These are phyloP conservation scores for Blastomussa wellsi DNA, from an alignment of 92 coral and sea anemone genomes.

Conservation along the genomic window DNA sequence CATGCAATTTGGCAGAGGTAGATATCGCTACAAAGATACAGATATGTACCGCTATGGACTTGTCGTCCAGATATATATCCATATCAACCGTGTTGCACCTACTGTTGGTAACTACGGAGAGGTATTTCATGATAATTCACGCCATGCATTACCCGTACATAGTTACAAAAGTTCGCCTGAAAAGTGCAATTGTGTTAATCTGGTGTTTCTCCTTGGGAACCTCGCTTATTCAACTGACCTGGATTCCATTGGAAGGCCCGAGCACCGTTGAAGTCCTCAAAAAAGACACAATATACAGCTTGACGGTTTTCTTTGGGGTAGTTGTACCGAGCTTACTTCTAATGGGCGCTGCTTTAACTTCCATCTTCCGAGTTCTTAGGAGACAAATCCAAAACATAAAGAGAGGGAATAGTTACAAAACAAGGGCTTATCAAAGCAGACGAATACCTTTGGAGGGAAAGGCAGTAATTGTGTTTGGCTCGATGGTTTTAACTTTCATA, in stretches of 20 bases:
- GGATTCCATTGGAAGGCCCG: conserved; percentile 41
- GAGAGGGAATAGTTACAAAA: conserved; percentile 18
- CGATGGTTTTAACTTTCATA: conserved; percentile 69
- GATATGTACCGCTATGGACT: conserved; percentile 61
- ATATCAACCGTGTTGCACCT: conserved; percentile 60
- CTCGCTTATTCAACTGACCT: conserved; percentile 47
- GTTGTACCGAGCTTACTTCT: conserved; percentile 28
- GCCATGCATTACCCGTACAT: conserved; percentile 53
- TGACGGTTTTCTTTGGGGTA: conserved; percentile 32
- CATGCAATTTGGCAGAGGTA: conserved; percentile 31
- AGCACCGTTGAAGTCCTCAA: conserved; percentile 1
- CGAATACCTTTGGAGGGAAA: conserved; percentile 53
- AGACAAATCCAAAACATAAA: conserved; percentile 43
- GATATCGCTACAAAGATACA: background rate
- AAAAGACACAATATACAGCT: conserved; percentile 42
- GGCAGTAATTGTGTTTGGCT: conserved; percentile 70
- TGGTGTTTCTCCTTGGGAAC: conserved; percentile 53
- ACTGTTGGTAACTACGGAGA: conserved; percentile 54
- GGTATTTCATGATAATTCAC: conserved; percentile 58
- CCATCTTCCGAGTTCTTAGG: conserved; percentile 37
- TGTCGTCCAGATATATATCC: conserved; percentile 60
- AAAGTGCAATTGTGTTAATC: conserved; percentile 14
- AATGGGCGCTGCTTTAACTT: conserved; percentile 13
- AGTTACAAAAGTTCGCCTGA: conserved; percentile 46
- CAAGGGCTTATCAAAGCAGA: conserved; percentile 16